Percentiles rank a stretch among this genome's conserved stretches.
Conservation (phyloP, 1,140 invertebrate genomes). For the Ruditapes philippinarum region DNA sequence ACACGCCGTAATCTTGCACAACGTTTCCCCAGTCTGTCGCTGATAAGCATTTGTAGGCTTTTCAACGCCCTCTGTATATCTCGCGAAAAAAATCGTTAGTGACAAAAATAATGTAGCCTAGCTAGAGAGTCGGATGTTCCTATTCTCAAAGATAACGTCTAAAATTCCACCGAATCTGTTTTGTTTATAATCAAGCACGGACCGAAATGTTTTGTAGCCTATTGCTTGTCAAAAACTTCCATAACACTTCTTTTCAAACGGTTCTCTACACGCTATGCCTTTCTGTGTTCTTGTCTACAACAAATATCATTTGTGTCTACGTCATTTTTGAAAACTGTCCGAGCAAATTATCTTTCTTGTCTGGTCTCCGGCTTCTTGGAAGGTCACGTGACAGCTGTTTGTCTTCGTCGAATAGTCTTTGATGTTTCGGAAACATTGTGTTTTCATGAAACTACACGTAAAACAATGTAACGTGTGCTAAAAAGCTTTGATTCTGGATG, state of each 20-base stretch:
- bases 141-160: slow-evolving; percentile 50
- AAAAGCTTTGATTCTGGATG: neutral
- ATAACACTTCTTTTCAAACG: slow-evolving; percentile 28
- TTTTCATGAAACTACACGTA: neutral
- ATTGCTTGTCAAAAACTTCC: slow-evolving; percentile 40
- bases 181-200: slow-evolving; percentile 55
- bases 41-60: slow-evolving; percentile 61
- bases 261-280: neutral
- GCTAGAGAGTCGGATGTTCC: slow-evolving; percentile 1
- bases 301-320: slow-evolving; percentile 25
- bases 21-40: slow-evolving; percentile 14
- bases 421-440: neutral
- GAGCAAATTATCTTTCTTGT: neutral
- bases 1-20: slow-evolving; percentile 44
- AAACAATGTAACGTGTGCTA: neutral
- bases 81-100: slow-evolving; percentile 58
- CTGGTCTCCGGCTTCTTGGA: neutral
- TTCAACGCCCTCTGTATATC: slow-evolving; percentile 34
- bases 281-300: neutral
- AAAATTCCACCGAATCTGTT: slow-evolving; percentile 53
- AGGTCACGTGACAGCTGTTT: neutral
- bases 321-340: neutral
- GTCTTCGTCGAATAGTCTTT: neutral
- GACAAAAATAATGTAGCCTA: slow-evolving; percentile 48
- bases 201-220: slow-evolving; percentile 34